Evolutionary conservation across 2,888 invertebrate genomes (phyloP).

Genomic region (Protonemura montana): DNA sequence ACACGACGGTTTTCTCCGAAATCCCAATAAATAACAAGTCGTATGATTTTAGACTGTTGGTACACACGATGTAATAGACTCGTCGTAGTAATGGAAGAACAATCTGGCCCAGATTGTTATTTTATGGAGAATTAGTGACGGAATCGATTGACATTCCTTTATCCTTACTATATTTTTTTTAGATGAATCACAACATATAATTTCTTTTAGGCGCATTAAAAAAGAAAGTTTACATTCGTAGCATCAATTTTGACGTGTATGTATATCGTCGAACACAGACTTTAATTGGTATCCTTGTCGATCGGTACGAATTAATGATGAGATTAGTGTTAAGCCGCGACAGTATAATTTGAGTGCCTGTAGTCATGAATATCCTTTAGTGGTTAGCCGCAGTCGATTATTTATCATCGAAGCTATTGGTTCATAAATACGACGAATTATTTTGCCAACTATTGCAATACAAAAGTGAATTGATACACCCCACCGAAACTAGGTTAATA

Average conservation of each 20-base stretch:
- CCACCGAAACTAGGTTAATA: background rate
- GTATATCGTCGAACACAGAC: background rate
- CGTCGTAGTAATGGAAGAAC: too few species aligned
- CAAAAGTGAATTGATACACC: background rate
- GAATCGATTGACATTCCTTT: background rate
- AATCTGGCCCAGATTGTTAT: background rate
- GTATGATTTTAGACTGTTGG: too few species aligned
- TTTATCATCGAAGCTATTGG: background rate
- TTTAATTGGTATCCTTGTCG: background rate
- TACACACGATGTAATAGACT: too few species aligned
- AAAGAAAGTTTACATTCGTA: background rate
- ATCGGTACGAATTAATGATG: background rate
- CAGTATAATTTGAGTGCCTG: background rate
- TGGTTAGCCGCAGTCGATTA: background rate
- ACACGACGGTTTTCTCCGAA: too few species aligned
- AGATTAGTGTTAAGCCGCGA: background rate
- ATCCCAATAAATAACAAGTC: too few species aligned
- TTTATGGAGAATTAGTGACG: background rate
- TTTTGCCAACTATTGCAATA: background rate
- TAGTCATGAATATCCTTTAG: background rate
- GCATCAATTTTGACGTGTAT: background rate
- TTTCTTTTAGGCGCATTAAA: background rate
- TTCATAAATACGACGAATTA: background rate
- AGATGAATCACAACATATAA: background rate
- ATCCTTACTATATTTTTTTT: background rate